These are phyloP conservation scores for Ascidia mentula DNA, from an alignment of 23 tunicate species.

Conservation along the genomic window DNA sequence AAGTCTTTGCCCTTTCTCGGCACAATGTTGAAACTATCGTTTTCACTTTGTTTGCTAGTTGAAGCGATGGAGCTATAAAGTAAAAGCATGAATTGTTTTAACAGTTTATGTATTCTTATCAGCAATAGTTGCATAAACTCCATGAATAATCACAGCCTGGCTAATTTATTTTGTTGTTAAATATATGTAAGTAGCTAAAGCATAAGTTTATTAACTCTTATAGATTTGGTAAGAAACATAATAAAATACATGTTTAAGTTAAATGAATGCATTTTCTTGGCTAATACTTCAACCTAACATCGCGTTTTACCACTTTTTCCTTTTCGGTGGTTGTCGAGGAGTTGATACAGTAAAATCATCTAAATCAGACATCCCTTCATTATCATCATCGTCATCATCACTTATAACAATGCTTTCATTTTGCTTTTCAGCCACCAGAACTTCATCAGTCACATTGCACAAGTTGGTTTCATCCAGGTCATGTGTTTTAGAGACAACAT, in stretches of 20 bases:
- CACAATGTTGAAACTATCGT: slow-evolving; percentile 18
- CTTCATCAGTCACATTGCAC: background rate
- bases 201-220: too few species aligned
- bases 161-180: too few species aligned
- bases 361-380: background rate
- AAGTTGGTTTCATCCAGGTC: background rate
- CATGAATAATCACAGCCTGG: too few species aligned
- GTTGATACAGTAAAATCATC: background rate
- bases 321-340: background rate
- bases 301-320: background rate
- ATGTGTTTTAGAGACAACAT: background rate
- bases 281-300: too few species aligned
- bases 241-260: too few species aligned
- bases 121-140: too few species aligned
- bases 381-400: background rate
- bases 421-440: background rate
- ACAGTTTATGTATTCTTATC: too few species aligned
- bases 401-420: background rate
- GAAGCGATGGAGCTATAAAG: too few species aligned
- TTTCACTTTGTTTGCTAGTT: background rate
- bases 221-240: too few species aligned
- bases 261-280: too few species aligned
- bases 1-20: slow-evolving; percentile 33
- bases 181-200: too few species aligned
- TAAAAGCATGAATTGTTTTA: too few species aligned